Evolutionary conservation across 1,140 invertebrate species (phyloP).

Genomic region (Danaus melanippus): DNA sequence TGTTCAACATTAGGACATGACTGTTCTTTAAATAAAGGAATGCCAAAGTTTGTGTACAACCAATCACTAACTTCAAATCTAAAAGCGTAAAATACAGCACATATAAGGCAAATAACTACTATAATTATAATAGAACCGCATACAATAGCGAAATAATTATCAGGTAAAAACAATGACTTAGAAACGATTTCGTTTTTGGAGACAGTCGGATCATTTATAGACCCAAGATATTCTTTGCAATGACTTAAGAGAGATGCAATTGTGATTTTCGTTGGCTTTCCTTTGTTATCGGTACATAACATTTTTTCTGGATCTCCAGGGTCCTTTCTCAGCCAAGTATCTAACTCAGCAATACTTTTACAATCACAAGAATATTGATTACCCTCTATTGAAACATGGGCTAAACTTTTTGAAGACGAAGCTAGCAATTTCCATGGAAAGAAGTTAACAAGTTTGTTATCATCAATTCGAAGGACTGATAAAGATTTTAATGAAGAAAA

Average conservation of each 20-base stretch:
- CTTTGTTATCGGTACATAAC: conserved; percentile 71
- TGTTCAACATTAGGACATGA: conserved; percentile 65
- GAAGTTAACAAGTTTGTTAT: conserved; percentile 84
- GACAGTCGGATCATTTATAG: conserved; percentile 75
- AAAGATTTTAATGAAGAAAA: conserved; percentile 82
- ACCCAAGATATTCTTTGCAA: conserved; percentile 75
- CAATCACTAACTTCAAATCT: conserved; percentile 82
- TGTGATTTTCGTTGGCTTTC: conserved; percentile 68
- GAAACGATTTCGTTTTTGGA: conserved; percentile 75
- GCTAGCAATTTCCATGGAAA: conserved; percentile 80
- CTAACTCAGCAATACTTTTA: conserved; percentile 75
- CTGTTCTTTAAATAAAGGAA: conserved; percentile 78
- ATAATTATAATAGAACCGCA: conserved; percentile 82
- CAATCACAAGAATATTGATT: conserved; percentile 85
- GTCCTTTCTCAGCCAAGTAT: conserved; percentile 77
- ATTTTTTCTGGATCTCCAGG: conserved; percentile 75
- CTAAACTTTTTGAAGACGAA: conserved; percentile 72
- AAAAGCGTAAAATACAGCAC: conserved; percentile 82
- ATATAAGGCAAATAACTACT: conserved; percentile 78
- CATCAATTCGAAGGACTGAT: conserved; percentile 84
- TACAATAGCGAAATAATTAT: conserved; percentile 79
- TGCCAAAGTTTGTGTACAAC: conserved; percentile 81
- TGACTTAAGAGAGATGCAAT: conserved; percentile 76
- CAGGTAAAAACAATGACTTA: conserved; percentile 65
- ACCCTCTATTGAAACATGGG: conserved; percentile 76